Evolutionary conservation across 2,888 invertebrate genomes (phyloP).

Genomic region (Lottia gigantea): DNA sequence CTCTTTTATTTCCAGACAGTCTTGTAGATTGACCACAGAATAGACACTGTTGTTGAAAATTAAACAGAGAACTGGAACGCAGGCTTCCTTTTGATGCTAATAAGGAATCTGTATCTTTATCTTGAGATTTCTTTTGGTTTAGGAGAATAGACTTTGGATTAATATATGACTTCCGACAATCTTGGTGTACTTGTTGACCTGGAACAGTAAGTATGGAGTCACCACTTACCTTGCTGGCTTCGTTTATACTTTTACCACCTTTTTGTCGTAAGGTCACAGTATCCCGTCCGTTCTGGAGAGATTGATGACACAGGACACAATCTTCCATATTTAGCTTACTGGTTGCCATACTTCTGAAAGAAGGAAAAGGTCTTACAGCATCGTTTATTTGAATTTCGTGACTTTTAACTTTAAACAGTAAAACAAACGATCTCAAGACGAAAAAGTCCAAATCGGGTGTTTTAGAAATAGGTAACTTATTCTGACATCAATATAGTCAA

Average conservation of each 20-base stretch:
- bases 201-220: not conserved
- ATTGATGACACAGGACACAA: too few species aligned
- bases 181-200: not conserved
- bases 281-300: too few species aligned
- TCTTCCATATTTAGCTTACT: too few species aligned
- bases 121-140: not conserved
- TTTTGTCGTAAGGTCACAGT: not conserved
- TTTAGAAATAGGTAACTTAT: too few species aligned
- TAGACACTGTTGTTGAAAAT: not conserved
- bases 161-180: not conserved
- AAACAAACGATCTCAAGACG: too few species aligned
- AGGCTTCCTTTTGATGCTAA: too few species aligned
- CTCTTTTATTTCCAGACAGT: not conserved
- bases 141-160: not conserved
- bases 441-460: too few species aligned
- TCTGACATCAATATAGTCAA: too few species aligned
- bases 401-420: too few species aligned
- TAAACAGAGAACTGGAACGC: not conserved
- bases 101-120: not conserved
- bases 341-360: too few species aligned
- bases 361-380: too few species aligned
- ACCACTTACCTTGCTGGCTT: not conserved
- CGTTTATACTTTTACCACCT: not conserved
- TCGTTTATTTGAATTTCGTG: too few species aligned
- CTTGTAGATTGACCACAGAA: not conserved